Percentiles rank a stretch among this genome's conserved stretches.
phyloP scores from a whole-genome alignment of 2,888 invertebrate species.

The Ichneumoninae sp. region DNA sequence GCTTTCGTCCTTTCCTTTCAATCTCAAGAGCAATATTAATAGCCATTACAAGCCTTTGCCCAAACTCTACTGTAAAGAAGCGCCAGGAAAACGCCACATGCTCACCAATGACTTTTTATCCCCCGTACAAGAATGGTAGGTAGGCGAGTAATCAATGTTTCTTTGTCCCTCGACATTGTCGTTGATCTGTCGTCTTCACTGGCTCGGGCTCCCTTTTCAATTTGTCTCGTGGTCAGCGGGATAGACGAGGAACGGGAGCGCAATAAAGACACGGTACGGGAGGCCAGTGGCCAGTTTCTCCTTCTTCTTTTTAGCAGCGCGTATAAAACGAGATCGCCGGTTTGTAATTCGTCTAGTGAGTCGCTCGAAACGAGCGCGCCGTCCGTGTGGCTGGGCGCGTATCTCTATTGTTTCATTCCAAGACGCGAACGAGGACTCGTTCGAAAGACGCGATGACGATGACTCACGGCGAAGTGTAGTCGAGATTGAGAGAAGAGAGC shows the following conservation, averaged over 20 bases:
- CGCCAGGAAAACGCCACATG: background rate
- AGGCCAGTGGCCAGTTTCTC: background rate
- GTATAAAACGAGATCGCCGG: constrained; percentile 28
- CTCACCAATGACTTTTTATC: background rate
- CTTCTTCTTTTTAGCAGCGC: constrained; percentile 24
- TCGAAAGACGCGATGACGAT: constrained; percentile 76
- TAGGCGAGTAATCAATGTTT: constrained; percentile 55
- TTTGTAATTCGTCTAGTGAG: constrained; percentile 57
- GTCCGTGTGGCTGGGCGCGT: background rate
- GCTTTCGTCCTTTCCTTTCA: too few species aligned
- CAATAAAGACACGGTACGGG: background rate
- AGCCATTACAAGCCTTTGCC: too few species aligned
- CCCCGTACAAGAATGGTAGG: constrained; percentile 8
- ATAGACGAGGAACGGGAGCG: constrained; percentile 12
- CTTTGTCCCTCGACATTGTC: constrained; percentile 47
- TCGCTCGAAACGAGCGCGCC: constrained; percentile 11
- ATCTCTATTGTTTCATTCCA: constrained; percentile 42
- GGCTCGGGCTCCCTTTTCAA: constrained; percentile 62
- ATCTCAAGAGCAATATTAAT: too few species aligned
- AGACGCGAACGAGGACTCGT: constrained; percentile 69
- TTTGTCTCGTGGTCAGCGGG: constrained; percentile 58
- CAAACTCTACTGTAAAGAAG: too few species aligned
- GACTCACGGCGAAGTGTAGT: constrained; percentile 76
- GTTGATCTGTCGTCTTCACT: constrained; percentile 47
- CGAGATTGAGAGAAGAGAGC: constrained; percentile 82